Evolutionary conservation across 2,888 invertebrate genomes (phyloP), one percentile per base, ranked within the genome.

Genomic region (Proisotoma minuta): DNA sequence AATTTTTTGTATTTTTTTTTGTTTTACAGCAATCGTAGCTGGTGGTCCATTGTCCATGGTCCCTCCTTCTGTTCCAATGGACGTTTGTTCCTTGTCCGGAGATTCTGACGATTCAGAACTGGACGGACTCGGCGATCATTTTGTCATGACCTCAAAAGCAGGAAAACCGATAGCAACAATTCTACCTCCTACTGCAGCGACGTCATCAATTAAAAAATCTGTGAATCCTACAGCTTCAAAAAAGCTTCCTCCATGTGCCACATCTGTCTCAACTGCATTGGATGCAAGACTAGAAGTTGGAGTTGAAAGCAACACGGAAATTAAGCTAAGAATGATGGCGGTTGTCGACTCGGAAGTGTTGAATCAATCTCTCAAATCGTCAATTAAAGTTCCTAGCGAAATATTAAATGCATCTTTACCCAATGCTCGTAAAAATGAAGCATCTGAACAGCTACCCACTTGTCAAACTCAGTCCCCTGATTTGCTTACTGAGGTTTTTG

Each of bases 81-180:
- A 70, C 50, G 18, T 43, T 4, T 65, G 66, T 26, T 63, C 63
- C 3, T 57, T 66, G 12, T 66, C 62, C 50, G 90, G 43, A 5
- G 5, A 90, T 76, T 88, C 88, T 0, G 90, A 90, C 66, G 90
- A 90, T 75, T 88, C 88, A 0, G 90, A 90, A 73, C 81, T 87
- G 1, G 90, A 90, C 75, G 89, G 89, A 72, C 84, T 88, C 0
- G 88, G 87, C 68, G 85, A 66, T 40, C 59, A 65, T 63, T 63
- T 62, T 57, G 64, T 39, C 60, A 54, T 60, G n/a, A 56, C 23
- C 47, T 52, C 20, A 57, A n/a, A n/a, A n/a, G n/a, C n/a, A n/a
- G n/a, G n/a, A n/a, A n/a, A n/a, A 63, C 23, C n/a, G 12, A 12
- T 12, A 34, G 8, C 39, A 43, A 4, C 18, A 5, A 43, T 5